Evolutionary conservation across 2,888 invertebrate genomes (phyloP), one percentile per base, ranked within the genome.

Genomic region (Odontocolon sp.): DNA sequence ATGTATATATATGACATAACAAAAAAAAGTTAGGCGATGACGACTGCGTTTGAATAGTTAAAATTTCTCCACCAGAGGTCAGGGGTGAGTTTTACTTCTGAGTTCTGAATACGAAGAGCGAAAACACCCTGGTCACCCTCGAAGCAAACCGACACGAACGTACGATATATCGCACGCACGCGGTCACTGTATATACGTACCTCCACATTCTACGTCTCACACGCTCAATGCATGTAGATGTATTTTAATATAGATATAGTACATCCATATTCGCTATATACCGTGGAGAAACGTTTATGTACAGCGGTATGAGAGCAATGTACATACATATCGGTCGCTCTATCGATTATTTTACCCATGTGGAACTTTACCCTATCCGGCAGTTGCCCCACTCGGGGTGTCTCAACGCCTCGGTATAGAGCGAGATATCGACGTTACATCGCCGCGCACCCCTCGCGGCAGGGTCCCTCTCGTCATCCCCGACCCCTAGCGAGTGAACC

Each of bases 341-440:
- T 90, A 90, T 90, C 90, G 90, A 90, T 90, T 90, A 90, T 89
- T 90, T 88, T 84, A 83, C 85, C 88, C 88, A 87, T 89, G 87
- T 89, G 87, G 86, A 89, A 88, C 86, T 87, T 86, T 83, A 88
- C 88, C 87, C 87, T 87, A 84, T 83, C 75, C 81, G 77, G 84
- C 81, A 75, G 79, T 64, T 67, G 64, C 50, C 31, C 70, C 68
- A 66, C 75, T 61, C 68, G 64, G 28, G 42, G 78, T 77, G 85
- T 82, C 85, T 83, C 87, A 85, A 84, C 86, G 86, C 85, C 83
- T 81, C 81, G 63, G 86, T 89, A 89, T 89, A 89, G 89, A 89
- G 83, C 89, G 89, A 67, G 81, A 87, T 89, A 89, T 89, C 89
- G 89, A 89, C 89, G 89, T 86, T 89, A 88, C 89, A 89, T 89